Evolutionary conservation across 2,888 invertebrate genomes (phyloP), one percentile per base, ranked within the genome.

Genomic region (Agapetus fuscipes): DNA sequence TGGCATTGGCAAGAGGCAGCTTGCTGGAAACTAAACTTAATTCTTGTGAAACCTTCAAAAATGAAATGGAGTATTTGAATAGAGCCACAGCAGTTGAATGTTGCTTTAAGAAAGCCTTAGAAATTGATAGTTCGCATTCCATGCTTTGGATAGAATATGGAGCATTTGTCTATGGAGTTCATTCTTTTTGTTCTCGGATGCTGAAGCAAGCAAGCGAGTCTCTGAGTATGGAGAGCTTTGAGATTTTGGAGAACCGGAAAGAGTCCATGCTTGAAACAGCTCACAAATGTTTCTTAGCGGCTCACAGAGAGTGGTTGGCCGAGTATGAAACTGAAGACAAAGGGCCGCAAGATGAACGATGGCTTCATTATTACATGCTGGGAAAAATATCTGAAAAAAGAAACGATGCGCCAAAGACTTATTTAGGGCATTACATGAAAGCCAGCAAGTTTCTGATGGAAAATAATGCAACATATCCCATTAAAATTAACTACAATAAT

Each of bases 291-390:
- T 94, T 93, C 54, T 72, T 71, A 17, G 72, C 76, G 17, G 81
- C 82, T 2, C 72, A 80, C 40, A 70, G 74, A 37, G 71, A 80
- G 49, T 71, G 77, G 37, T 71, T 74, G 42, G 64, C 60, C 30
- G 64, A 59, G 42, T 59, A 56, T 35, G 72, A 72, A 48, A 60
- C 67, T 1, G 66, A 67, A 27, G 76, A 76, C 37, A 58, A 61
- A n/a, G 72, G 72, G 46, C 61, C 69, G 0, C 77, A 78, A 47
- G 91, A 93, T 56, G 94, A 95, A 55, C 74, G 83, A 40, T 96
- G 95, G 95, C 66, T 94, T 24, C 82, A 87, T 54, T 87, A 89
- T 59, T 95, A 94, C 56, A 91, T 95, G 85, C 66, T 95, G n/a
- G 95, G 91, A 0, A 96, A 96, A 74, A 83, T 94, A 36, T 78